A percentile compares a stretch with the other conserved stretches of the same genome.
phyloP scores from a whole-genome alignment of 2,888 invertebrate species.

The Adelognathus sp. region DNA sequence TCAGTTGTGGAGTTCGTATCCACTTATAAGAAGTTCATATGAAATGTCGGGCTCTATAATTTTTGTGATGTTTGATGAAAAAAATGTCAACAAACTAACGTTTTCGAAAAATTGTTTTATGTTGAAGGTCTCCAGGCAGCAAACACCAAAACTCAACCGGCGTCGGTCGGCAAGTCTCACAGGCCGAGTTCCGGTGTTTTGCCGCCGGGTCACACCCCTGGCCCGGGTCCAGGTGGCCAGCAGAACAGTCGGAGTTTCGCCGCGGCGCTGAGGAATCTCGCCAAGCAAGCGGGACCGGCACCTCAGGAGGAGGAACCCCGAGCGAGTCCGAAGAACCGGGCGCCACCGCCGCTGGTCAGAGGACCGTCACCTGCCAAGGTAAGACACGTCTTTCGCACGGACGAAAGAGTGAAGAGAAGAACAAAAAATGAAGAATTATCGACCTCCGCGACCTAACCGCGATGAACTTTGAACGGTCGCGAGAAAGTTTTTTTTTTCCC shows the following conservation, averaged over 20 bases:
- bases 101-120: conserved; percentile 11
- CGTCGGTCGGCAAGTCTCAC: conserved; percentile 78
- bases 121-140: conserved; percentile 77
- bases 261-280: conserved; percentile 93
- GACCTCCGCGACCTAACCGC: conserved; percentile 39
- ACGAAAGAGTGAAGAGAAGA: not conserved
- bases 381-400: conserved; percentile 60
- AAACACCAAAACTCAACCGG: conserved; percentile 77
- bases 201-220: conserved; percentile 78
- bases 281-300: conserved; percentile 94
- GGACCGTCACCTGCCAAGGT: conserved; percentile 79
- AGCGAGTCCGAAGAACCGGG: conserved; percentile 81
- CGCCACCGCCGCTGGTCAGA: conserved; percentile 82
- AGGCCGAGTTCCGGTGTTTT: conserved; percentile 78
- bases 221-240: conserved; percentile 76
- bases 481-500: conserved; percentile 3
- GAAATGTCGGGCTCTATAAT: too few species aligned
- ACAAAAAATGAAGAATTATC: not conserved
- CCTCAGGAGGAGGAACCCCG: conserved; percentile 84
- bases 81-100: not conserved
- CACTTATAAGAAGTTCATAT: too few species aligned
- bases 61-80: too few species aligned
- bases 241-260: conserved; percentile 88
- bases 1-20: too few species aligned
- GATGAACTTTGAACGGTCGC: conserved; percentile 50